These are phyloP conservation scores for Rostratula benghalensis DNA, from an alignment of 2,113 vertebrate genomes.

Conservation along the genomic window DNA sequence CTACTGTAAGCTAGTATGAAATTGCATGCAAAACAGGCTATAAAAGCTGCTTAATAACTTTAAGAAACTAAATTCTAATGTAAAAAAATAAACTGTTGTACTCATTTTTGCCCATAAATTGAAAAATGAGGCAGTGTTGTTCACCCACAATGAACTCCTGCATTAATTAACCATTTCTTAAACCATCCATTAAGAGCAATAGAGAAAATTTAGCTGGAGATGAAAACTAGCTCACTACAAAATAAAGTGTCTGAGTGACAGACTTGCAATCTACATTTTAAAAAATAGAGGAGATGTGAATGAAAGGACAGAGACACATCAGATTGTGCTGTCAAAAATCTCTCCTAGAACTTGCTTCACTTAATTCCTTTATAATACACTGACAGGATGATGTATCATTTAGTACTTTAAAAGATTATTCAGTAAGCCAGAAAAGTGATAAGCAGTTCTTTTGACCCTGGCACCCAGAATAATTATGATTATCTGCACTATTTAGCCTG, in stretches of 20 bases:
- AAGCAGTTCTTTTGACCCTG: conserved; percentile 72
- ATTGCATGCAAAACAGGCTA: background rate
- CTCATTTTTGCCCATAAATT: background rate
- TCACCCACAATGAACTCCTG: background rate
- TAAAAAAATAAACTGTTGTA: background rate
- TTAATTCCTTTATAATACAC: conserved; percentile 73
- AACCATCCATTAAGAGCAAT: background rate
- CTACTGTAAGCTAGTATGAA: background rate
- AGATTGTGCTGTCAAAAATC: conserved; percentile 68
- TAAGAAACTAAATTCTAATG: background rate
- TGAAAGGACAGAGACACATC: conserved; percentile 59
- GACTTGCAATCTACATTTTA: conserved; percentile 26
- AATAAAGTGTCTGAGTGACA: conserved; percentile 39
- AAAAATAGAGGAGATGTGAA: conserved; percentile 32
- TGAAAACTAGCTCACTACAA: background rate
- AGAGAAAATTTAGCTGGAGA: background rate
- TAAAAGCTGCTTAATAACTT: background rate
- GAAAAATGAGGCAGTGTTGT: background rate
- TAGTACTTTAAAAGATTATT: conserved; percentile 74
- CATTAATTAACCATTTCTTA: conserved; percentile 30
- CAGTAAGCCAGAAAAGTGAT: conserved; percentile 69
- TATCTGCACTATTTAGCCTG: conserved; percentile 76
- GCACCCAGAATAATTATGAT: conserved; percentile 74
- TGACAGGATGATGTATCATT: conserved; percentile 75
- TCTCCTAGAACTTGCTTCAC: conserved; percentile 68